phyloP scores from a whole-genome alignment of 1,140 invertebrate species.

The Adoxophyes honmai region DNA sequence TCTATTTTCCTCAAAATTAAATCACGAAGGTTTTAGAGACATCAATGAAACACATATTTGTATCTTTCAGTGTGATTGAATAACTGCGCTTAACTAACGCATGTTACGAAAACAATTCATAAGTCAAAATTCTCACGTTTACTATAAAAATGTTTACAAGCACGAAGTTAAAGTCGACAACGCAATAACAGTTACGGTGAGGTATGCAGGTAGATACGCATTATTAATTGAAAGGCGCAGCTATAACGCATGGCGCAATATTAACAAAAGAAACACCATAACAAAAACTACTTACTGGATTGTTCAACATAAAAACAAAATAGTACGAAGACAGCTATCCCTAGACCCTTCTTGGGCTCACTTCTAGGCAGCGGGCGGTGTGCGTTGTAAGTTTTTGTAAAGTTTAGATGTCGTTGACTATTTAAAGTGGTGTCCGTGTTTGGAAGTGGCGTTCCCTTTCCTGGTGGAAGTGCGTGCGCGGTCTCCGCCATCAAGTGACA shows the following conservation, averaged over 20 bases:
- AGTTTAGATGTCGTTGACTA: conserved; percentile 15
- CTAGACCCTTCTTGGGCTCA: conserved; percentile 23
- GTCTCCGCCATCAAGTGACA: conserved; percentile 57
- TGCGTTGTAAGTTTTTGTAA: conserved; percentile 31
- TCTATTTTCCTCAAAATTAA: too few species aligned
- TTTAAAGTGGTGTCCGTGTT: conserved; percentile 14
- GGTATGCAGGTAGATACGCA: neutral
- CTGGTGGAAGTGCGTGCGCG: conserved; percentile 21
- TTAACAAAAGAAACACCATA: conserved; percentile 2
- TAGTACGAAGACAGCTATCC: conserved; percentile 20
- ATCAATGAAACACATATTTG: too few species aligned
- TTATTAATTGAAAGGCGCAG: neutral
- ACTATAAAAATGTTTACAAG: neutral
- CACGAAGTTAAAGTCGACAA: neutral
- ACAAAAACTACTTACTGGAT: conserved; percentile 11
- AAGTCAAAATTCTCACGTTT: neutral
- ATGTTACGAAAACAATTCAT: too few species aligned
- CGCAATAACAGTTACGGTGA: conserved; percentile 1
- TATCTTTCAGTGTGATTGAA: too few species aligned
- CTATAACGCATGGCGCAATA: neutral
- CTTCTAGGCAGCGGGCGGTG: conserved; percentile 17
- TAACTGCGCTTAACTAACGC: too few species aligned
- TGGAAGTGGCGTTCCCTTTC: conserved; percentile 16
- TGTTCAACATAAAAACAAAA: conserved; percentile 30
- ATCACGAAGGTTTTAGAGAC: too few species aligned